Evolutionary conservation across 2,113 vertebrate species (phyloP).

Genomic region (Mixornis gularis): DNA sequence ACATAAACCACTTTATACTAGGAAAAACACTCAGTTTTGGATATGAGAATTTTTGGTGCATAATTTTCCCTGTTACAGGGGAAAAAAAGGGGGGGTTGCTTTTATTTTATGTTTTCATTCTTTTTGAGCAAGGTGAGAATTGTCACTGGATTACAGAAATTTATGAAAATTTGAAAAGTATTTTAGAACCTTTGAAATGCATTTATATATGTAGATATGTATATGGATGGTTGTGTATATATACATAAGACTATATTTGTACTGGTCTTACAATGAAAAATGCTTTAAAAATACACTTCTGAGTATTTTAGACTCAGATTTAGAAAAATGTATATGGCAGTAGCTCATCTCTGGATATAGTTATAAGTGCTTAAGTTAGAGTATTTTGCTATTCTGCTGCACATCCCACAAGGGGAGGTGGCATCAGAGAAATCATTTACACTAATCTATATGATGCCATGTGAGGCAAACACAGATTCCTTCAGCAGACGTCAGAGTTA

Average conservation of each 20-base stretch:
- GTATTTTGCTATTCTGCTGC: background rate
- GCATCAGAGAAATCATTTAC: background rate
- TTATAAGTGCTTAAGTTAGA: background rate
- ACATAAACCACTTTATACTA: background rate
- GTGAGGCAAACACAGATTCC: background rate
- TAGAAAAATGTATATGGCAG: background rate
- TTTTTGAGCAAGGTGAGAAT: background rate
- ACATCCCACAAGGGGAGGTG: background rate
- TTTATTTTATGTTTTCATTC: background rate
- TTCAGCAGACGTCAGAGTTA: background rate
- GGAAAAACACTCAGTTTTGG: background rate
- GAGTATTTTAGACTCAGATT: background rate
- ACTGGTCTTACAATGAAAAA: background rate
- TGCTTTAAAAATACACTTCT: background rate
- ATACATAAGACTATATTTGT: background rate
- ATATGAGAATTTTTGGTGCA: background rate
- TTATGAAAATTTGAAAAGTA: background rate
- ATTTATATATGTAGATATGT: background rate
- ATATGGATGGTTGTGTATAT: background rate
- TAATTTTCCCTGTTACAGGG: background rate
- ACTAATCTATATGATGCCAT: background rate
- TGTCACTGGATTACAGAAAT: background rate
- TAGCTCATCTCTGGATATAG: background rate
- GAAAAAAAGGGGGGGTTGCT: background rate
- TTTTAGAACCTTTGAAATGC: background rate